Evolutionary conservation across 2,888 invertebrate genomes (phyloP), one percentile per base, ranked within the genome.

Genomic region (Andrena fulva): DNA sequence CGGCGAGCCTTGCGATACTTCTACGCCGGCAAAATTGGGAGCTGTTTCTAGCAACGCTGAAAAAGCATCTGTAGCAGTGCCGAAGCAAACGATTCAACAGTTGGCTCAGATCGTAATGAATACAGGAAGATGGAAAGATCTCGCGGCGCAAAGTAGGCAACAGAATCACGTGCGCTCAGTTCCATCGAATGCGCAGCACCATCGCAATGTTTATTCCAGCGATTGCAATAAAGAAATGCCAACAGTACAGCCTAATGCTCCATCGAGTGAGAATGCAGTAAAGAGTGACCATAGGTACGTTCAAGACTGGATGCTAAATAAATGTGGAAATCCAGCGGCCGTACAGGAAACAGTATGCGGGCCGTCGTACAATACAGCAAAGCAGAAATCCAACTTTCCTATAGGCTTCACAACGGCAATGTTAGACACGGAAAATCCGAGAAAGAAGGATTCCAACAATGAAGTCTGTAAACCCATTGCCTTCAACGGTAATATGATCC

Each of bases 61-160:
- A 42, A 68, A 67, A 24, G 29, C 54, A 27, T 59, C 20, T 1
- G 31, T 64, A 4, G 52, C 84, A n/a, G 77, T 84, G 5, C 91
- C 92, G 4, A 91, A 90, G 31, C 93, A 91, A 62, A 92, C 92
- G 3, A 93, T 94, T 75, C 93, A 93, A 52, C 93, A 94, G 20
- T 81, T 93, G 16, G 92, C 93, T 12, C 91, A 92, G n/a, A 82
- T 92, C 1, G 92, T 94, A 2, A 93, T 93, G 94, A 93, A 93
- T 35, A 92, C 93, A 48, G 92, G 91, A 2, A 91, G 94, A n/a
- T 94, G 94, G 94, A 90, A 90, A 29, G 89, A 93, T 54, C 72
- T 74, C 5, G 84, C 80, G 31, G 56, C 33, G 0, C 81, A 73
- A n/a, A 76, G 63, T 59, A 85, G 82, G 2, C 83, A 74, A 12